Conservation (phyloP, 2,888 invertebrate genomes). For the Ectemnius lituratus region DNA sequence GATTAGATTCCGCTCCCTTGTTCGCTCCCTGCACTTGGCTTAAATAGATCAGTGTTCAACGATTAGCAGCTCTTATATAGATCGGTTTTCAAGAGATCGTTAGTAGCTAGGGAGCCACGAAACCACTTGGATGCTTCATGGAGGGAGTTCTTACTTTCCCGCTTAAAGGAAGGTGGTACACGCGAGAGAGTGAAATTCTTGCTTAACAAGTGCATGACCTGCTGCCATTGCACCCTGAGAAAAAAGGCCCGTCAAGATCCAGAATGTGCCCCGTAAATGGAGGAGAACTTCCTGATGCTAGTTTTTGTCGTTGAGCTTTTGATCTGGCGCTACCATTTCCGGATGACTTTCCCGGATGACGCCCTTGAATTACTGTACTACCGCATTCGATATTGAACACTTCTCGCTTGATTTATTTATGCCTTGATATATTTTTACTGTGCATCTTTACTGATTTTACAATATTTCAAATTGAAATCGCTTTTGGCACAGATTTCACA, state of each 20-base stretch:
- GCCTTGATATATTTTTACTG: too few species aligned
- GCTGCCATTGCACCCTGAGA: too few species aligned
- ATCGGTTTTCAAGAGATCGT: conserved; percentile 15
- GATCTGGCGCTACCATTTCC: neutral
- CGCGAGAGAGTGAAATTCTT: conserved; percentile 53
- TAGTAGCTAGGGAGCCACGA: neutral
- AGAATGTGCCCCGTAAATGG: neutral
- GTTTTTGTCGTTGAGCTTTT: neutral
- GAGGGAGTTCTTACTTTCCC: conserved; percentile 53
- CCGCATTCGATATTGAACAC: too few species aligned
- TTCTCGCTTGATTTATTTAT: too few species aligned
- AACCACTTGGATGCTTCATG: conserved; percentile 20
- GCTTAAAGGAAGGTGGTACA: conserved; percentile 21
- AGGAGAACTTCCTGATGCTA: neutral
- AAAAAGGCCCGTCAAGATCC: too few species aligned
- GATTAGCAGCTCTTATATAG: conserved; percentile 51
- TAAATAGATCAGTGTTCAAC: conserved; percentile 42
- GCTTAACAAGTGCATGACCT: conserved; percentile 6
- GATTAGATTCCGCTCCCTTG: conserved; percentile 2
- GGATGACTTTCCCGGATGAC: neutral
- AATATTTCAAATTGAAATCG: neutral
- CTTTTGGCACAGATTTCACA: conserved; percentile 36
- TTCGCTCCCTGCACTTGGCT: conserved; percentile 17
- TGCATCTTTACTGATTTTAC: too few species aligned
- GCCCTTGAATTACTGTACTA: conserved; percentile 14